Evolutionary conservation across 2,888 invertebrate species (phyloP), one percentile per base, ranked within the genome.

Genomic region (Sinodicranocentrus sp.): DNA sequence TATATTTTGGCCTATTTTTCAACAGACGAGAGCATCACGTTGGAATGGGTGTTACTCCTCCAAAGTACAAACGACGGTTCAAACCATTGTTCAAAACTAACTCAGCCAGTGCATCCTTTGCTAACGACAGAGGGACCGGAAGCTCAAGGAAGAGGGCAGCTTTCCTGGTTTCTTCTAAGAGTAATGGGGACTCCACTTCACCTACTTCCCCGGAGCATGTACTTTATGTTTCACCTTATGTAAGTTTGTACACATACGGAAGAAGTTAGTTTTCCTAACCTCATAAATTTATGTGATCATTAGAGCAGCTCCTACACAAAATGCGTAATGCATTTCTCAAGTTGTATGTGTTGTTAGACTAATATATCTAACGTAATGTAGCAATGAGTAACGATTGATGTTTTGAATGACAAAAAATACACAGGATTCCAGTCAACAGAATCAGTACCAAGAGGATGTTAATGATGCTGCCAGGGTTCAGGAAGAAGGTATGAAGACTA

Each of bases 51-150:
- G 26, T 33, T 2, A 79, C 84, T 21, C 79, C 83, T 8, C 72
- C 84, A 54, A 87, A 88, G 83, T 85, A 87, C 84, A 88, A 87
- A 84, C 77, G 86, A 70, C 75, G 86, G 19, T 87, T 86, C 28
- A 88, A 87, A 65, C 87, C 87, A 23, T 72, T 88, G 10, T 87
- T 88, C 85, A 86, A 87, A 70, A 79, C 84, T 15, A 77, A 82
- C 17, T 75, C 83, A 2, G 71, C 80, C n/a, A 68, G 61, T 52
- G 79, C 77, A 13, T 59, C 65, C 17, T 59, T 71, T 28, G 68
- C 63, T 5, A 59, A 39, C 78, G 73, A 28, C 68, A 75, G 57
- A 67, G 82, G 85, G 13, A 17, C 68, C 43, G 28, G 61, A 44
- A 61, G 57, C 52, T 79, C 70, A 6, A 84, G 82, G 65, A 88